A percentile compares a stretch with the other conserved stretches of the same genome.
Evolutionary conservation across 2,113 vertebrate genomes (phyloP).

Genomic region (Prunella fulvescens): DNA sequence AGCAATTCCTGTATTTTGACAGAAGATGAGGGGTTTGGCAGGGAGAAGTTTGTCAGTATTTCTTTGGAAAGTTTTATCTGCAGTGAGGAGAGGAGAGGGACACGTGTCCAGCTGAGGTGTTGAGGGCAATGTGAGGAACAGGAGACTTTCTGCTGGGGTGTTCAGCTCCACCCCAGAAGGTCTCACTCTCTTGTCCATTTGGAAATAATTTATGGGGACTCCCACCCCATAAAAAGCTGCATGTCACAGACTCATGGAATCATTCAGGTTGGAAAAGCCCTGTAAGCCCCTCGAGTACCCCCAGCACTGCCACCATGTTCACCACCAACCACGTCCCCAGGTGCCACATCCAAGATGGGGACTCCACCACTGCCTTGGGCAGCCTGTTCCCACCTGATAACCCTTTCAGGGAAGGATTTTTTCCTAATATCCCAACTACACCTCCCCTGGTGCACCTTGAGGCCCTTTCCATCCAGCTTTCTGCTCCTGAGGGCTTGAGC

Average conservation of each 20-base stretch:
- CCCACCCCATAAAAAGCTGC: neutral
- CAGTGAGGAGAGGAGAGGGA: neutral
- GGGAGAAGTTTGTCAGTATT: neutral
- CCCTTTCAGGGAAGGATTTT: neutral
- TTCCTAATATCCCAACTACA: neutral
- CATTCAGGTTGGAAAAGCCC: neutral
- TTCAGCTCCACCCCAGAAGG: neutral
- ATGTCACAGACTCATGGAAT: neutral
- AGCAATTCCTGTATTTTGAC: neutral
- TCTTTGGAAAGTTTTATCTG: neutral
- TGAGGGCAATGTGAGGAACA: neutral
- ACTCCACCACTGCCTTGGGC: neutral
- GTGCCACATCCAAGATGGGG: neutral
- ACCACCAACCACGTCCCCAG: fast-evolving
- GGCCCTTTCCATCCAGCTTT: neutral
- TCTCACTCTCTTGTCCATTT: neutral
- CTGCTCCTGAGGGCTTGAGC: neutral
- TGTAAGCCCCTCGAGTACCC: neutral
- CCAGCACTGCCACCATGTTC: neutral
- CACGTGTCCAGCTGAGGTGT: neutral
- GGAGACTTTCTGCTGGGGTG: neutral
- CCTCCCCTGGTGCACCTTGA: neutral
- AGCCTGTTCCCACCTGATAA: neutral
- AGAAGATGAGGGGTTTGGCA: neutral
- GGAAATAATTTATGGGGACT: neutral